Percentiles rank a stretch among this genome's conserved stretches.
Conservation (phyloP, 2,113 vertebrate genomes). For the Sciurus niger region DNA sequence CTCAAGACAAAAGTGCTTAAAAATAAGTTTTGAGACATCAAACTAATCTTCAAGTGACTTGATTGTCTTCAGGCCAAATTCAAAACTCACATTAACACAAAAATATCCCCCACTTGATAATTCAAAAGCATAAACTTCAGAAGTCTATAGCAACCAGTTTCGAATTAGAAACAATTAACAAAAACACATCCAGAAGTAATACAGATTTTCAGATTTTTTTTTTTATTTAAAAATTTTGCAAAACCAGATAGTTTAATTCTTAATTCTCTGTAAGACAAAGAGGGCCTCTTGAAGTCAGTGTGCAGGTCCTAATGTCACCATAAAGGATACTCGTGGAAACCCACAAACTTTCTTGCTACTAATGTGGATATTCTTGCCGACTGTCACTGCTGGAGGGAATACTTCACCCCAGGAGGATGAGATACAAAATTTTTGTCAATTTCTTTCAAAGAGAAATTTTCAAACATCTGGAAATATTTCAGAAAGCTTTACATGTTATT, state of each 20-base stretch:
- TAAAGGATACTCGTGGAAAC: not conserved
- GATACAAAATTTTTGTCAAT: not conserved
- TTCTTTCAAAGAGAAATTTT: constrained; percentile 42
- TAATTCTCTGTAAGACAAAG: not conserved
- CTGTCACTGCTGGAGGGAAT: not conserved
- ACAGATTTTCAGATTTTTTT: not conserved
- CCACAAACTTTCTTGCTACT: not conserved
- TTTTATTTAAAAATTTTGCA: not conserved
- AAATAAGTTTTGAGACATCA: not conserved
- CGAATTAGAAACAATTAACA: not conserved
- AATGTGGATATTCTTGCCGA: not conserved
- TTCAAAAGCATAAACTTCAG: constrained; percentile 39
- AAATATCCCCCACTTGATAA: not conserved
- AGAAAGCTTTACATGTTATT: constrained; percentile 61
- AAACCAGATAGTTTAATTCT: not conserved
- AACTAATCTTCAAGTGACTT: not conserved
- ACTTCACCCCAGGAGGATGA: not conserved
- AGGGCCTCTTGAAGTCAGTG: not conserved
- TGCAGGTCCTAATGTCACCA: not conserved
- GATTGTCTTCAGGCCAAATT: constrained; percentile 39
- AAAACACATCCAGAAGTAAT: not conserved
- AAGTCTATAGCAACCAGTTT: not conserved
- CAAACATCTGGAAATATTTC: constrained; percentile 71
- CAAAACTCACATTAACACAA: constrained; percentile 21
- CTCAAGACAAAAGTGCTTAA: constrained; percentile 8